Evolutionary conservation across 92 coral and sea anemone species (phyloP).

Genomic region (Parazoanthus swiftii): DNA sequence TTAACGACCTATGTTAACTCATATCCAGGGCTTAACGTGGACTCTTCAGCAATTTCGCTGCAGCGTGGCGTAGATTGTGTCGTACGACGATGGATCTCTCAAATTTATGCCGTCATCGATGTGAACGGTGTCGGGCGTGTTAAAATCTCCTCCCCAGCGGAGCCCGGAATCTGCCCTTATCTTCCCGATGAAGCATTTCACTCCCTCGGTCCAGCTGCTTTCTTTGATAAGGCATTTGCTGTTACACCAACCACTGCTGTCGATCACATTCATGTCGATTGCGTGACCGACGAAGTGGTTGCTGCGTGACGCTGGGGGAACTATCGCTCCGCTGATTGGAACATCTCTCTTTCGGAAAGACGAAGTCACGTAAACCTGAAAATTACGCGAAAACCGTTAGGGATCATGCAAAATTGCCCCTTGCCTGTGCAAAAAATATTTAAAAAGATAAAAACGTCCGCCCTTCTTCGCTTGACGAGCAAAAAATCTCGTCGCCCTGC

Average conservation of each 20-base stretch:
- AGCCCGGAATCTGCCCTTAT: slow-evolving; percentile 42
- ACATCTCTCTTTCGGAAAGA: slow-evolving; percentile 41
- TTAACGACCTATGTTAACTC: too few species aligned
- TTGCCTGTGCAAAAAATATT: too few species aligned
- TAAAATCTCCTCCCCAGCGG: slow-evolving; percentile 75
- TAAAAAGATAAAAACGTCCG: too few species aligned
- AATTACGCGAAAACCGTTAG: neutral
- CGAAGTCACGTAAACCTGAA: slow-evolving; percentile 52
- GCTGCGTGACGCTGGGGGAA: slow-evolving; percentile 49
- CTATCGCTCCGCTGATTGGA: slow-evolving; percentile 48
- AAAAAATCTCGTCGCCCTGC: too few species aligned
- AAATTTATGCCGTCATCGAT: slow-evolving; percentile 57
- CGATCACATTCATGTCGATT: slow-evolving; percentile 54
- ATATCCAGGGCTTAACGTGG: too few species aligned
- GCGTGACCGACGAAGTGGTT: slow-evolving; percentile 65
- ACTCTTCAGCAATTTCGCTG: slow-evolving; percentile 42
- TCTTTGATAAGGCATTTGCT: slow-evolving; percentile 42
- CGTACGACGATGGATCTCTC: slow-evolving; percentile 17
- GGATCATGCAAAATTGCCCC: too few species aligned
- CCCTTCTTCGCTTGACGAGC: too few species aligned
- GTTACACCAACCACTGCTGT: slow-evolving; percentile 29
- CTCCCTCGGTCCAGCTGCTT: neutral
- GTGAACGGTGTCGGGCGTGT: slow-evolving; percentile 43
- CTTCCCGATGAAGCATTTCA: slow-evolving; percentile 35
- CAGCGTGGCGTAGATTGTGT: slow-evolving; percentile 25